Evolutionary conservation across 2,113 vertebrate genomes (phyloP), one percentile per base, ranked within the genome.

Genomic region (Myiopsitta monachus): DNA sequence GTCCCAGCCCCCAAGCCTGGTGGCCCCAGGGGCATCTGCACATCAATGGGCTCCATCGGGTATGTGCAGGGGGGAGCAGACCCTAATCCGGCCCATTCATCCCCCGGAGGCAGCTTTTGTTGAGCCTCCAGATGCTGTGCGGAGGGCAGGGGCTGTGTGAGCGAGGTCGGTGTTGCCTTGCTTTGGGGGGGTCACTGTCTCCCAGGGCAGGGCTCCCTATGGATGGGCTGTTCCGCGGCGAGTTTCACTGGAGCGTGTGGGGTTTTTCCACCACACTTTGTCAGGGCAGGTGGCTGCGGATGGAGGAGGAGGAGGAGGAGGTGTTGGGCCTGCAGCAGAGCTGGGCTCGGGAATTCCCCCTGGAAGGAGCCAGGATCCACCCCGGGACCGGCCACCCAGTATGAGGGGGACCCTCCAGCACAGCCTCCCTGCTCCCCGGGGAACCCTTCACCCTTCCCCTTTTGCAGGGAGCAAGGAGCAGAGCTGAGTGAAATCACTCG

Each of bases 21-120:
- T 1, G 90, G 90, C 92, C 92, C 84, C 87, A 61, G 17, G 73
- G 87, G 59, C 89, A 96, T 97, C 93, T 97, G 92, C 93, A 96
- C 95, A 93, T 97, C 90, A 97, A 92, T 95, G 89, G 83, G 46
- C 68, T 95, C 21, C 13, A 18, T 79, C 10, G 10, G 57, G 51
- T 23, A 38, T n/a, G 57, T 24, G 33, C 36, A 14, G 51, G 59
- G 83, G 85, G 84, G 70, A 80, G 92, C 85, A 39, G 80, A 47
- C 51, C 78, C 64, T 96, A 95, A 95, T 96, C 93, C 90, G 47
- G 28, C 81, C 76, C 81, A 85, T 94, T 96, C 89, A 92, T 57
- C 52, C 33, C 73, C 33, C 73, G 6, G 38, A 3, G 14, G 75
- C 66, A 36, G 89, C 84, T 95, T 95, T 93, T 95, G 88, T 96